Evolutionary conservation across 2,888 invertebrate genomes (phyloP), one percentile per base, ranked within the genome.

Genomic region (Caradrina clavipalpis): DNA sequence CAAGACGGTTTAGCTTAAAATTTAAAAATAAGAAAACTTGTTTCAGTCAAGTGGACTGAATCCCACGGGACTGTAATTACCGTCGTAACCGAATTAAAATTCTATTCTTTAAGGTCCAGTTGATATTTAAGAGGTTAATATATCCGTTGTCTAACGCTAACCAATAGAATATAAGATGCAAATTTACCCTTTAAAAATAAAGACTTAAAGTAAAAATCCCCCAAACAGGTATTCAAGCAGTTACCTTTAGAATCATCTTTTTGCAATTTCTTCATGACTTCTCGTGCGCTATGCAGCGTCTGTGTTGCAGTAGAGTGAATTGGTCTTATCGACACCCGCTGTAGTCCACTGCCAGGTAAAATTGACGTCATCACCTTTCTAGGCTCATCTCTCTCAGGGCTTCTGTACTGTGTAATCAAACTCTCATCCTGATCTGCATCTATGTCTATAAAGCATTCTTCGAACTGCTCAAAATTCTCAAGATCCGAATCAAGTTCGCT

Each of bases 291-390:
- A 66, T 91, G 90, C 55, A 92, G 77, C 4, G 90, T 88, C 72
- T 92, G 92, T 8, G 87, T 79, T 15, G 90, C 88, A 3, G 88
- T 84, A 1, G 90, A 85, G 7, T 92, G 82, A 53, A 96, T 88
- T 1, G 96, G 94, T 83, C 93, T 90, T 13, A 95, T 84, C 11
- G 91, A 88, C 6, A 95, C 91, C 74, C 90, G 92, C 68, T 96
- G 96, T 35, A 96, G 85, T 6, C 96, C 95, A 80, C 95, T 95
- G 10, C 96, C 96, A 0, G 95, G 95, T 22, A 96, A 81, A 60
- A 96, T 78, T 0, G 94, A 85, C 0, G 96, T 90, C 55, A 94
- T 85, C 1, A 95, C 95, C 80, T 91, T 90, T 73, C 89, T 93
- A 0, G 95, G 94, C 61, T 92, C 91, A 0, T 94, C 93, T 74